A percentile compares a stretch with the other conserved stretches of the same genome.
These are phyloP conservation scores for Malaclemys terrapin DNA, from an alignment of 2,113 vertebrate genomes.

Conservation along the genomic window DNA sequence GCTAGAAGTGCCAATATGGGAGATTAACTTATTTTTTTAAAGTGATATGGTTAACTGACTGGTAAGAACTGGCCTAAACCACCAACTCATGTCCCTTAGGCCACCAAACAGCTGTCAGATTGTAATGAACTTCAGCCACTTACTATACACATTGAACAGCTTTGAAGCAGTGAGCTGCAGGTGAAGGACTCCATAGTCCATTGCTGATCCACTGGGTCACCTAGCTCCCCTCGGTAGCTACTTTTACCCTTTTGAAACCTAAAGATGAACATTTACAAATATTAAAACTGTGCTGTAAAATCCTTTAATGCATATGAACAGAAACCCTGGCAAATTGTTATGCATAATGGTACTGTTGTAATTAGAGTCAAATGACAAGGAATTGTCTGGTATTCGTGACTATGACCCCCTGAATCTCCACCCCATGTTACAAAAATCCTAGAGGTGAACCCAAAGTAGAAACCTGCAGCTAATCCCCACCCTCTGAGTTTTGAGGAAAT, in stretches of 20 bases:
- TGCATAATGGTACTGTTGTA: slow-evolving; percentile 25
- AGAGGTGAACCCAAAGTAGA: not conserved
- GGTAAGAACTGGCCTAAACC: not conserved
- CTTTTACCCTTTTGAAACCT: slow-evolving; percentile 35
- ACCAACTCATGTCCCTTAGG: fast-evolving
- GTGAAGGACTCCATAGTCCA: not conserved
- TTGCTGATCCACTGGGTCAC: slow-evolving; percentile 10
- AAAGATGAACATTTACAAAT: slow-evolving; percentile 30
- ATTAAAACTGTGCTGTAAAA: slow-evolving; percentile 54
- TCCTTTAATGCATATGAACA: slow-evolving; percentile 34
- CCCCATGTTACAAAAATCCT: slow-evolving; percentile 11
- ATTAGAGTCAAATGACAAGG: slow-evolving; percentile 17
- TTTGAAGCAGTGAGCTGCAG: not conserved
- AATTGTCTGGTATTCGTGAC: not conserved
- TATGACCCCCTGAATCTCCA: not conserved
- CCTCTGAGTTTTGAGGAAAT: not conserved
- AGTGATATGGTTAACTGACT: not conserved
- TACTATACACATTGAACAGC: not conserved
- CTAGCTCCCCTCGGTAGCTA: slow-evolving; percentile 14
- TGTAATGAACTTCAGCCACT: not conserved
- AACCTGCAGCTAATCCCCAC: not conserved
- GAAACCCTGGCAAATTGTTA: slow-evolving; percentile 49
- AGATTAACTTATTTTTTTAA: not conserved
- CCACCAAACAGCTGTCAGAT: not conserved
- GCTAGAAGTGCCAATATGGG: not conserved